Evolutionary conservation across 2,888 invertebrate species (phyloP), one percentile per base, ranked within the genome.

Genomic region (Bellardia pandia): DNA sequence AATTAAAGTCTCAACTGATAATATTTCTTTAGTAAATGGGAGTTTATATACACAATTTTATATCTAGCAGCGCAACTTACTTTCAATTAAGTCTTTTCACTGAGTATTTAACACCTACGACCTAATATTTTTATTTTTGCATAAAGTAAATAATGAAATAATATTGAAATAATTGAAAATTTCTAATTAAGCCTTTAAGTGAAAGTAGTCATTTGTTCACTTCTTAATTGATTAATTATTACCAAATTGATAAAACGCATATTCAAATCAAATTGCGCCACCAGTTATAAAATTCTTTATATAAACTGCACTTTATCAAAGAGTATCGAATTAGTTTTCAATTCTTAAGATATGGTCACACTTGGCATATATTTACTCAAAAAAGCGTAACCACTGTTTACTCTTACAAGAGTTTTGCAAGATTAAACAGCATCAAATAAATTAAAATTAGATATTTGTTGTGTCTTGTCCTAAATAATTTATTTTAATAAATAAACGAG

Each of bases 141-240:
- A 23, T 23, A 23, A 23, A 23, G 23, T 23, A 23, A 23, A 23
- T 23, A 23, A 23, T 56, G 42, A 58, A 45, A 37, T 37, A 37
- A 37, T 37, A 77, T 9, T 9, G 42, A 53, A 40, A 6, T 16
- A n/a, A 64, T 53, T 23, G 30, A 7, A 23, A 4, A 69, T 69
- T 45, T 48, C 11, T 60, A 60, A 71, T 79, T 53, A 30, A 62
- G 40, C 40, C 51, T 53, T 62, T 42, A 62, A 69, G 33, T 69
- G 33, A 11, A 51, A 33, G 16, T 30, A 16, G 0, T 37, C 7
- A 37, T 1, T 7, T 9, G 40, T 42, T 53, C 9, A 53, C 7
- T 45, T 4, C 8, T 14, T 23, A 11, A 16, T 60, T 79, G 69
- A 69, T 60, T 37, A 11, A 69, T 78, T 78, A 14, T 56, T 77